phyloP scores from a whole-genome alignment of 37 sponge, comb jelly and placozoan species.

The Eunapius fragilis region DNA sequence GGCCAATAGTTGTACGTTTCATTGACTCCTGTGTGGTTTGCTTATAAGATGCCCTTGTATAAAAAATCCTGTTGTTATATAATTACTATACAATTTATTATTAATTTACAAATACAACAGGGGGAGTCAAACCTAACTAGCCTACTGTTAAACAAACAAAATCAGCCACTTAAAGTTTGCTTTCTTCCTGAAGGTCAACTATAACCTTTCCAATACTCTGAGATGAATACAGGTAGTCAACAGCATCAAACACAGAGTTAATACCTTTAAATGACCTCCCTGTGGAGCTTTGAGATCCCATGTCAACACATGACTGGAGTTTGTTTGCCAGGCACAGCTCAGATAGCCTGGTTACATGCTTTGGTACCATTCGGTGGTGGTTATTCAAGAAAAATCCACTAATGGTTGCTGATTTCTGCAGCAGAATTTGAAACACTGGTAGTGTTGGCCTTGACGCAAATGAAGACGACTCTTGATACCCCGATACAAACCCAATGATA shows the following conservation, averaged over 20 bases:
- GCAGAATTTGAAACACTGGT: slow-evolving; percentile 45
- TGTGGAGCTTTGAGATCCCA: slow-evolving; percentile 13
- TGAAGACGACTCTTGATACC: slow-evolving; percentile 17
- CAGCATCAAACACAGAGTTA: slow-evolving; percentile 66
- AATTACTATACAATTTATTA: no score
- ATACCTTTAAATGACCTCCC: slow-evolving; percentile 50
- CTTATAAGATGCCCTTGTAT: no score
- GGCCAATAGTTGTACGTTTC: no score
- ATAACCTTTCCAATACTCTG: slow-evolving; percentile 72
- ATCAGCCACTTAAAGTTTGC: neutral
- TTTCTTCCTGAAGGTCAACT: slow-evolving; percentile 46
- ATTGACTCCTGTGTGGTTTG: no score
- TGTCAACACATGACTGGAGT: slow-evolving; percentile 61
- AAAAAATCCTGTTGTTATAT: no score
- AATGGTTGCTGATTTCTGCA: slow-evolving; percentile 77
- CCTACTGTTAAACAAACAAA: no score
- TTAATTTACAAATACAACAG: no score
- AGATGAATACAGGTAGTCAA: slow-evolving; percentile 72
- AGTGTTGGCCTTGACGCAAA: slow-evolving; percentile 24
- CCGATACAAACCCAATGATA: slow-evolving; percentile 68
- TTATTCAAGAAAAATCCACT: slow-evolving; percentile 72
- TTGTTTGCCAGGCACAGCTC: slow-evolving; percentile 28
- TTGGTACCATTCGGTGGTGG: slow-evolving; percentile 2
- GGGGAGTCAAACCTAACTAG: no score
- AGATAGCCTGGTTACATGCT: slow-evolving; percentile 42